These are phyloP conservation scores for Beroe forskalii DNA, from an alignment of 37 sponge, comb jelly and placozoan species.

Conservation along the genomic window DNA sequence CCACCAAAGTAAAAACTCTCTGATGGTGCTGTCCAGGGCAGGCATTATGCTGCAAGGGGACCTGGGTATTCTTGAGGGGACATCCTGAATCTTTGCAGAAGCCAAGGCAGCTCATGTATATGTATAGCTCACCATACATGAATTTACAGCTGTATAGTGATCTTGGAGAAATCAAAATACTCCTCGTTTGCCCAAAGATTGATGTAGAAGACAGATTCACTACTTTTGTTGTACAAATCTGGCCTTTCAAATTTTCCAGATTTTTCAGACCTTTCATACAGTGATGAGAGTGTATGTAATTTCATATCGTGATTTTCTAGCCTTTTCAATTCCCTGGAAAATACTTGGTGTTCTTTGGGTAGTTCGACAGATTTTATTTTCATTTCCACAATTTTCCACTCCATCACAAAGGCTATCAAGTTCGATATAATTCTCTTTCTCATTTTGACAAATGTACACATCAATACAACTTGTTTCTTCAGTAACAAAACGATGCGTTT, in stretches of 20 bases:
- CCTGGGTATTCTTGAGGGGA: not conserved
- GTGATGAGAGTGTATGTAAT: not conserved
- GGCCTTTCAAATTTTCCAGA: not conserved
- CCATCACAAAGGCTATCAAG: conserved; percentile 16
- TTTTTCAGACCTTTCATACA: not conserved
- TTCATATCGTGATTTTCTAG: not conserved
- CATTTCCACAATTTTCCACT: not conserved
- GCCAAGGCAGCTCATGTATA: not conserved
- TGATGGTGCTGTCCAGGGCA: conserved; percentile 13
- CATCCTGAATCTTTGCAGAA: not conserved
- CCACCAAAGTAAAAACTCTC: not conserved
- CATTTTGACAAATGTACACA: not conserved
- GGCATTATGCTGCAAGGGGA: not conserved
- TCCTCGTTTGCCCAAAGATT: not conserved
- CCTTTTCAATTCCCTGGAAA: not conserved
- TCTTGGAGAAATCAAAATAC: no score
- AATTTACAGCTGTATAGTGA: not conserved
- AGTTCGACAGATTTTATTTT: not conserved
- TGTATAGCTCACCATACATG: not conserved
- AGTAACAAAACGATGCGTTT: not conserved
- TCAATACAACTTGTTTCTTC: not conserved
- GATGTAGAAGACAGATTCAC: not conserved
- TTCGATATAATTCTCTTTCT: not conserved
- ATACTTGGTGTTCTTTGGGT: not conserved
- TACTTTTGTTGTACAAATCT: not conserved